These are phyloP conservation scores for Drosophila buzzatii DNA, from an alignment of 2,888 invertebrate species.

Conservation along the genomic window DNA sequence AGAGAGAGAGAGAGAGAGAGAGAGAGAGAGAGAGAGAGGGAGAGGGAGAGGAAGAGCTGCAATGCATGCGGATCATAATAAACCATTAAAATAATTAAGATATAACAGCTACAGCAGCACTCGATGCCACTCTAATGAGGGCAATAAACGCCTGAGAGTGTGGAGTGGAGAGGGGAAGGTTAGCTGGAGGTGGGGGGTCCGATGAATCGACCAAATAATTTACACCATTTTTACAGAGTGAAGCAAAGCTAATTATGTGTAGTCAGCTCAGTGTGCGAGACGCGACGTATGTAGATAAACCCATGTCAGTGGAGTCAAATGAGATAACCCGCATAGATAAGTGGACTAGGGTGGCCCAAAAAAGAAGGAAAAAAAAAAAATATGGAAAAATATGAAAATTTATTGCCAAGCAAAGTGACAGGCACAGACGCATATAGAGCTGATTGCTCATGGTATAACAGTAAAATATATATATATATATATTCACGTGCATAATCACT, in stretches of 20 bases:
- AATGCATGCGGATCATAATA: constrained; percentile 65
- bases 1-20: neutral
- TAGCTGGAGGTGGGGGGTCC: neutral
- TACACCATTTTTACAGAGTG: constrained; percentile 64
- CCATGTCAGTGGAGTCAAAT: constrained; percentile 19
- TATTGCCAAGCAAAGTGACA: constrained; percentile 83
- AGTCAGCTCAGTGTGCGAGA: constrained; percentile 1
- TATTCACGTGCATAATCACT: neutral
- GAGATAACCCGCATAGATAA: constrained; percentile 83
- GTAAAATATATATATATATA: constrained; percentile 20
- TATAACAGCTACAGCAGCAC: constrained; percentile 53
- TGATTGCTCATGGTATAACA: neutral
- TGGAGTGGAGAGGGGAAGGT: neutral
- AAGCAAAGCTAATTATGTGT: constrained; percentile 63
- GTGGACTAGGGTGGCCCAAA: constrained; percentile 43
- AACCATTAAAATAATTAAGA: constrained; percentile 76
- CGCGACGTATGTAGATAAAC: constrained; percentile 39
- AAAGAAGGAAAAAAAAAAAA: constrained; percentile 13
- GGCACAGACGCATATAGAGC: constrained; percentile 29
- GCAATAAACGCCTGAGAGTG: constrained; percentile 50
- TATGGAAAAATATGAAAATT: constrained; percentile 75
- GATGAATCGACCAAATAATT: constrained; percentile 56
- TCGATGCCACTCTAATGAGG: constrained; percentile 40
- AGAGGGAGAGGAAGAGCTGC: no score
- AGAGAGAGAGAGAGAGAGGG: neutral